Conservation (phyloP, 2,113 vertebrate genomes). For the Nibea coibor region DNA sequence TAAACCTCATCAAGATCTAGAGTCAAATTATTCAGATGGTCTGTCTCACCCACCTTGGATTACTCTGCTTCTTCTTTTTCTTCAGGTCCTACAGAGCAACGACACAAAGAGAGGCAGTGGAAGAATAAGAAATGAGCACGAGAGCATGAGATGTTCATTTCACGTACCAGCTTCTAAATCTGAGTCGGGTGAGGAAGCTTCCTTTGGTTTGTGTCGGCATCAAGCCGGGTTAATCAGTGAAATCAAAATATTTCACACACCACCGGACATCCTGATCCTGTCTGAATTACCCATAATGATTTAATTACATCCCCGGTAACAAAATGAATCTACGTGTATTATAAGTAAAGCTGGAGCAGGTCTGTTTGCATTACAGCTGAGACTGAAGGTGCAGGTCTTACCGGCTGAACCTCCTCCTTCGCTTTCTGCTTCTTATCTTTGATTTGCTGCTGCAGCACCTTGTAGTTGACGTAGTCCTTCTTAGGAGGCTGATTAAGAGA, state of each 20-base stretch:
- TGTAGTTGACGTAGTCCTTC: conserved; percentile 91
- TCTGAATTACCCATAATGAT: background rate
- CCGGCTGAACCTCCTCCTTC: conserved; percentile 82
- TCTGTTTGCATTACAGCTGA: background rate
- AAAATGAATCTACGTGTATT: too few species aligned
- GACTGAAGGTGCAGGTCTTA: conserved; percentile 70
- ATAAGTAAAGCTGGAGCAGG: background rate
- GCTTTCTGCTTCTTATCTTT: conserved; percentile 85
- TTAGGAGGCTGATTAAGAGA: conserved; percentile 87
- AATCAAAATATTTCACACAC: too few species aligned
- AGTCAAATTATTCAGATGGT: background rate
- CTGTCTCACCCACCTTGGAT: conserved; percentile 81
- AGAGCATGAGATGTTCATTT: too few species aligned
- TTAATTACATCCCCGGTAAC: background rate
- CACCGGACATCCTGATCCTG: too few species aligned
- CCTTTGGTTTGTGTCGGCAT: too few species aligned
- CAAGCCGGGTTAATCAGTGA: too few species aligned
- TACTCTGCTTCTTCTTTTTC: conserved; percentile 85
- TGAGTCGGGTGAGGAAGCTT: too few species aligned
- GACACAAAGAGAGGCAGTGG: background rate
- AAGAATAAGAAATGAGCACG: background rate
- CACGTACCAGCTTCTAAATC: too few species aligned
- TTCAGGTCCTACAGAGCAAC: conserved; percentile 76
- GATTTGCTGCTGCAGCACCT: conserved; percentile 88
- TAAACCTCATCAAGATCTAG: too few species aligned